These are phyloP conservation scores for Danaus melanippus DNA, from an alignment of 1,140 invertebrate genomes.

Conservation along the genomic window DNA sequence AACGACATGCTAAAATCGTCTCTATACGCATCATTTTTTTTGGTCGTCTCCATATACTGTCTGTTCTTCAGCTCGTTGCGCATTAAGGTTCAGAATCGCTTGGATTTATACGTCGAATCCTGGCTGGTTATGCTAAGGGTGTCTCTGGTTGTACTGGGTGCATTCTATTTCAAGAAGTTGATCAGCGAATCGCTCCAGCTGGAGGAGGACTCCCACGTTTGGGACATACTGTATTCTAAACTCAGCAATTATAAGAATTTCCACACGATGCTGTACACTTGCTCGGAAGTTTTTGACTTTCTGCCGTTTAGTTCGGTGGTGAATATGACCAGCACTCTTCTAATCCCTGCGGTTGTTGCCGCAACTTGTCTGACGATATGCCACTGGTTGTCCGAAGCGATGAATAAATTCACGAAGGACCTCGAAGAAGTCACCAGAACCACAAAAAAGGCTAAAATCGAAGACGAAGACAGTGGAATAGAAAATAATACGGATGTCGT, in stretches of 20 bases:
- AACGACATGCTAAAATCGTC: constrained; percentile 80
- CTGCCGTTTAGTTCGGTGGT: constrained; percentile 73
- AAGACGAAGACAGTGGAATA: constrained; percentile 40
- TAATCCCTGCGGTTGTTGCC: constrained; percentile 74
- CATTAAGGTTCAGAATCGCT: constrained; percentile 37
- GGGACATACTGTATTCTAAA: constrained; percentile 84
- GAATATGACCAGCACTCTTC: constrained; percentile 69
- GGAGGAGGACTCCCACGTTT: constrained; percentile 80
- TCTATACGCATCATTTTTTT: constrained; percentile 71
- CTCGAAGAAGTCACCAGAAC: constrained; percentile 7
- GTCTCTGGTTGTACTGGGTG: constrained; percentile 27
- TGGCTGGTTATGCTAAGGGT: constrained; percentile 39
- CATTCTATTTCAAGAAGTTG: constrained; percentile 44
- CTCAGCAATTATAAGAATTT: constrained; percentile 83
- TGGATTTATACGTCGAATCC: constrained; percentile 39
- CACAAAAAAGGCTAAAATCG: constrained; percentile 10
- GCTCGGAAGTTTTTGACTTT: constrained; percentile 88
- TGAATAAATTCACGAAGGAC: constrained; percentile 14
- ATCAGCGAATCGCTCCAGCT: constrained; percentile 49
- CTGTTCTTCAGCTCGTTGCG: constrained; percentile 47
- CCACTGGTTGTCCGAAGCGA: constrained; percentile 53
- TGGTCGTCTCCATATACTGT: constrained; percentile 42
- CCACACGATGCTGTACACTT: constrained; percentile 88
- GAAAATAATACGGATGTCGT: constrained; percentile 31
- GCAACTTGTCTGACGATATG: constrained; percentile 55